Evolutionary conservation across 1,140 invertebrate species (phyloP), one percentile per base, ranked within the genome.

Genomic region (Nixonia krombeini): DNA sequence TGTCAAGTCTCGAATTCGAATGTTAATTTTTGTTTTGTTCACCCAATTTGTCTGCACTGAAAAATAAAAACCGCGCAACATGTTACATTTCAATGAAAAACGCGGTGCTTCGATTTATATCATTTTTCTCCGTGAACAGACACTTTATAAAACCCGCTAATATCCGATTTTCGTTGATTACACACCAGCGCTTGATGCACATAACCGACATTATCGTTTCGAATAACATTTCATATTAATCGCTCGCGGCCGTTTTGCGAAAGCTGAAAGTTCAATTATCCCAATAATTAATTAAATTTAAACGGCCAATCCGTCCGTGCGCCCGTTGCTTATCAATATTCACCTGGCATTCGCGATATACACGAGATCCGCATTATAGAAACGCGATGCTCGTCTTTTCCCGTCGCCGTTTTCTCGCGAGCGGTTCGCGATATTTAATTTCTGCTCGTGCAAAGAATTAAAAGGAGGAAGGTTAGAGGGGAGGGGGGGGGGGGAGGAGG

Each of bases 231-330:
- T 52, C 64, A 64, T 56, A 70, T 73, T 79, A 75, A 80, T 73
- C 73, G 66, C 66, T 70, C 70, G 69, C 69, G 65, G 73, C 62
- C 44, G 59, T 67, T 72, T 57, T 51, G 35, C 65, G 75, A 67
- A 70, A 70, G 66, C 70, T 72, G 72, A 78, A 76, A 76, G 72
- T 74, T 79, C 73, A 73, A 79, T 80, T 73, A 76, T 73, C 69
- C 66, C 52, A 67, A 74, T 77, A 77, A 78, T 80, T 80, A 80
- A 80, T 78, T 74, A 73, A 80, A 77, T 78, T 73, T 73, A 67
- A 77, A 74, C 71, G 72, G 63, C 52, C 65, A 70, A 70, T 63
- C 62, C 44, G 55, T 64, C 44, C 55, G 26, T 41, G 26, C 53
- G 46, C 65, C 37, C 47, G 66, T 59, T 55, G 66, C 72, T 73